A percentile compares a stretch with the other conserved stretches of the same genome.
Conservation (phyloP, 2,888 invertebrate species). For the Cenopis cana region DNA sequence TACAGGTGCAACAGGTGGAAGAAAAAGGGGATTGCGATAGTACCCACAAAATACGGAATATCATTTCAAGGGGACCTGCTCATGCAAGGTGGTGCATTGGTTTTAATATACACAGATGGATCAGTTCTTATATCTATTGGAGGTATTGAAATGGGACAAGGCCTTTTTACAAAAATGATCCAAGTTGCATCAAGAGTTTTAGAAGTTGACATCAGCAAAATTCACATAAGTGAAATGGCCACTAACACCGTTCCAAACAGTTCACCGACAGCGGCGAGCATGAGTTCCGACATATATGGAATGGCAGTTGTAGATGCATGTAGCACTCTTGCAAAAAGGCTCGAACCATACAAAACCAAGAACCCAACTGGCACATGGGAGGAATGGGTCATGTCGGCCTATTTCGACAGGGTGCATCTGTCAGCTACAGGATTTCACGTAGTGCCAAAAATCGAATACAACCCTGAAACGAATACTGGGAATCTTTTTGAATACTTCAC, state of each 20-base stretch:
- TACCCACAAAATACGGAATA: conserved; percentile 92
- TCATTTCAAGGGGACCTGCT: conserved; percentile 87
- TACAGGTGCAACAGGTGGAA: conserved; percentile 88
- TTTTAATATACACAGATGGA: conserved; percentile 91
- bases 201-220: conserved; percentile 85
- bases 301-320: conserved; percentile 93
- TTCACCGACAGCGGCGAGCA: conserved; percentile 91
- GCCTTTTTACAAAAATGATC: conserved; percentile 95
- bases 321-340: conserved; percentile 85
- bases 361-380: conserved; percentile 91
- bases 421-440: conserved; percentile 91
- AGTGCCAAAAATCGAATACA: conserved; percentile 87
- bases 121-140: conserved; percentile 92
- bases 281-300: conserved; percentile 92
- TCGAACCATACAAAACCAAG: conserved; percentile 87
- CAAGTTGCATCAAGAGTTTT: conserved; percentile 90
- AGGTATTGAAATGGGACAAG: conserved; percentile 97
- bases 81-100: conserved; percentile 92
- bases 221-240: conserved; percentile 90
- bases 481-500: conserved; percentile 91
- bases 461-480: conserved; percentile 87
- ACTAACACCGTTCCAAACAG: conserved; percentile 94
- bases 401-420: conserved; percentile 88
- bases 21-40: conserved; percentile 90
- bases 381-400: conserved; percentile 90